A percentile compares a stretch with the other conserved stretches of the same genome.
phyloP scores from a whole-genome alignment of 1,140 invertebrate species.

The Lethrus apterus region DNA sequence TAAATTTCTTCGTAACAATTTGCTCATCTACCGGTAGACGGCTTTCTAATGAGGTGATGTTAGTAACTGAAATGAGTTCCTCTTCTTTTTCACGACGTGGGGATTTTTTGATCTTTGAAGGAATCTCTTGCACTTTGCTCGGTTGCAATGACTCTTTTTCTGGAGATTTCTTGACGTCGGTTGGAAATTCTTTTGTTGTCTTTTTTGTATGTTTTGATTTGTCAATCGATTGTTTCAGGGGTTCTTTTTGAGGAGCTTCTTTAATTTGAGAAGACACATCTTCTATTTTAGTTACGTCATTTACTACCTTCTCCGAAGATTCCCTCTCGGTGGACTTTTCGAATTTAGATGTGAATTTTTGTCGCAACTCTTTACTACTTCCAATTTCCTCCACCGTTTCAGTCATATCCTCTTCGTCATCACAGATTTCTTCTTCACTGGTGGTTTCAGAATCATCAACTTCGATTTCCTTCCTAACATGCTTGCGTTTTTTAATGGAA shows the following conservation, averaged over 20 bases:
- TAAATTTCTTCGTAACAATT: constrained; percentile 31
- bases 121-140: constrained; percentile 11
- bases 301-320: constrained; percentile 1
- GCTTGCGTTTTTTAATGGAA: no score
- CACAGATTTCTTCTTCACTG: no score
- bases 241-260: constrained; percentile 9
- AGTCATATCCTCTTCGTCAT: no score
- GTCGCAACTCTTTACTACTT: no score
- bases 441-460: no score
- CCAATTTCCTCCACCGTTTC: no score
- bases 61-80: constrained; percentile 3
- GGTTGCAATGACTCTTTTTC: constrained; percentile 11
- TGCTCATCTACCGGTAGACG: constrained; percentile 33
- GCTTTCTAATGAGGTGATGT: constrained; percentile 21
- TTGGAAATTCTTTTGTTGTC: constrained; percentile 20
- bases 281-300: neutral
- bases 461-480: no score
- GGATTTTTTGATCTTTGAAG: neutral
- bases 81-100: no score
- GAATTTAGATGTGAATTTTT: constrained; percentile 23
- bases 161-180: constrained; percentile 18
- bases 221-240: neutral
- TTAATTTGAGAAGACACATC: neutral
- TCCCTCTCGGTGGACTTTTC: constrained; percentile 21
- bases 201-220: neutral